Evolutionary conservation across 2,797 vertebrate genomes (phyloP).

Genomic region (Orientallactaga sibirica): DNA sequence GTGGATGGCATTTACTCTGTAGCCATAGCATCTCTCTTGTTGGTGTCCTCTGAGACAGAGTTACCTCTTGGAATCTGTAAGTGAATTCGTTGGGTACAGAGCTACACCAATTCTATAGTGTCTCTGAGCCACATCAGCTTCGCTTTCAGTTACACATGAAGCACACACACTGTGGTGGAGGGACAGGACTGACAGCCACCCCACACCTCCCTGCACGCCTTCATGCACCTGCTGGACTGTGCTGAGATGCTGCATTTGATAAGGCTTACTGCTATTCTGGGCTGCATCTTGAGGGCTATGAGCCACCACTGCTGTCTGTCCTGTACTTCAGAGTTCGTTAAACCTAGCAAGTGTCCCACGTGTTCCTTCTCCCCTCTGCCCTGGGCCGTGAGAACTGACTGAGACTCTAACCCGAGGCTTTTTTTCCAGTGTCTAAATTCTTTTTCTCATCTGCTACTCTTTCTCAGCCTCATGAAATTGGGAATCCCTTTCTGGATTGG

Average conservation of each 20-base stretch:
- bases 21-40: not conserved
- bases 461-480: not conserved
- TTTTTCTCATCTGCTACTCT: not conserved
- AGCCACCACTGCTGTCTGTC: not conserved
- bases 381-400: not conserved
- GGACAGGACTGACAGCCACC: not conserved
- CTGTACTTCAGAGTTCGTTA: conserved; percentile 8
- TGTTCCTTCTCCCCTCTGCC: not conserved
- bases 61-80: not conserved
- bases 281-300: not conserved
- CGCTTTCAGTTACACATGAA: not conserved
- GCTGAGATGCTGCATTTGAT: not conserved
- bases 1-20: not conserved
- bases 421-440: not conserved
- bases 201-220: not conserved
- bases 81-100: not conserved
- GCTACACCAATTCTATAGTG: not conserved
- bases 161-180: not conserved
- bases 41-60: not conserved
- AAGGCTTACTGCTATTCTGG: not conserved
- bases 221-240: not conserved
- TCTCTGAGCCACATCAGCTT: not conserved
- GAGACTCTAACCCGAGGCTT: not conserved
- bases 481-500: not conserved
- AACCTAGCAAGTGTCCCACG: not conserved